Percentiles rank a stretch among this genome's conserved stretches.
Evolutionary conservation across 1,140 invertebrate species (phyloP).

Genomic region (Heliconius eleuchia): DNA sequence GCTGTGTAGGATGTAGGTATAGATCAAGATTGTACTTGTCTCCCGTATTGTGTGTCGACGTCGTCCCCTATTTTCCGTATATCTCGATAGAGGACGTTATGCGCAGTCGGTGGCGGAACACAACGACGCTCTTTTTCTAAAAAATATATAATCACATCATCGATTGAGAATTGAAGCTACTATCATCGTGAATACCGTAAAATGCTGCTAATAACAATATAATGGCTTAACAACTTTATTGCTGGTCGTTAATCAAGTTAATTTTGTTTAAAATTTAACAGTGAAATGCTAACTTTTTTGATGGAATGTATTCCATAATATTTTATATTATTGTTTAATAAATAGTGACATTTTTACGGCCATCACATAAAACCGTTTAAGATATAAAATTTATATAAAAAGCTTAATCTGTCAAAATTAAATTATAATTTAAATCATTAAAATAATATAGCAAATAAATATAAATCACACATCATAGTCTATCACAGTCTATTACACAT

Average conservation of each 20-base stretch:
- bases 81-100: too few species aligned
- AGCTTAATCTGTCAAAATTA: background rate
- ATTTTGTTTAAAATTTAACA: background rate
- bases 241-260: too few species aligned
- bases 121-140: too few species aligned
- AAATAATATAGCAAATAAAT: background rate
- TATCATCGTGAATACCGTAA: too few species aligned
- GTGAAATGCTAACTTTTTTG: background rate
- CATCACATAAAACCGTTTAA: slow-evolving; percentile 6
- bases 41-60: too few species aligned
- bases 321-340: background rate
- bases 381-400: background rate
- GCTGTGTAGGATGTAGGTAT: background rate
- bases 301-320: background rate
- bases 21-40: background rate
- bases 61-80: too few species aligned
- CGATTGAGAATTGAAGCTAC: too few species aligned
- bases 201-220: too few species aligned
- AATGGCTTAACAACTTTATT: too few species aligned
- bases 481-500: slow-evolving; percentile 17
- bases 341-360: slow-evolving; percentile 10
- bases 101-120: too few species aligned
- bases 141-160: too few species aligned
- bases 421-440: background rate
- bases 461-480: background rate